Conservation (phyloP, 1,140 invertebrate genomes). For the Steinernema khuongi region DNA sequence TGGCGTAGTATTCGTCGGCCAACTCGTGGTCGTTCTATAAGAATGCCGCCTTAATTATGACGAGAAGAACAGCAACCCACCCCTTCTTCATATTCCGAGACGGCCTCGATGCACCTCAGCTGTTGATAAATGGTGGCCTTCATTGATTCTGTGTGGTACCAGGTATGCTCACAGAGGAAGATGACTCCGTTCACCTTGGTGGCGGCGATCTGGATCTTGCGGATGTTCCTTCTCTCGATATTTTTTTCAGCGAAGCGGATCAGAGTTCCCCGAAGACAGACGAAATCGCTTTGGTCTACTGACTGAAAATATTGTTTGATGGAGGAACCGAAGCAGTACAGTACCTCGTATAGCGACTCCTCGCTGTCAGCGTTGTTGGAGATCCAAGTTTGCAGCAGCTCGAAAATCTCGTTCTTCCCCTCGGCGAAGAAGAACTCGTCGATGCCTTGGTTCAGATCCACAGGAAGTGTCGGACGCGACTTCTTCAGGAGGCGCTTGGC, state of each 20-base stretch:
- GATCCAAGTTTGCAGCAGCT: not conserved
- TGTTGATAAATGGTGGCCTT: not conserved
- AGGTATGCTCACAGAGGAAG: not conserved
- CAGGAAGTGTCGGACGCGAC: not conserved
- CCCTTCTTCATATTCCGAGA: not conserved
- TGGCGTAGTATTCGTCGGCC: not conserved
- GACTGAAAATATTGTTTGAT: not conserved
- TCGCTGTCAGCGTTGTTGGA: not conserved
- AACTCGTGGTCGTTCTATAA: not conserved
- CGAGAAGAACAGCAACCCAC: not conserved
- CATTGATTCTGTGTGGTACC: not conserved
- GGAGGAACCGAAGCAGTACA: not conserved
- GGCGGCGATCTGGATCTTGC: not conserved
- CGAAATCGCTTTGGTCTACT: not conserved
- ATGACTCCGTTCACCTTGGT: not conserved
- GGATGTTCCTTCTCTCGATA: not conserved
- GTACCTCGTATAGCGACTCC: not conserved
- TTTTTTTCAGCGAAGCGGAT: not conserved
- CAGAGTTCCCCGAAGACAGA: not conserved
- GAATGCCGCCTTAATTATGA: not conserved
- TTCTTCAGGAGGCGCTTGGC: not conserved
- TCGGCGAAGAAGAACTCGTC: not conserved
- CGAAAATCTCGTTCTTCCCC: not conserved
- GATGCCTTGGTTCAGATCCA: not conserved
- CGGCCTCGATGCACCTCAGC: not conserved